phyloP scores from a whole-genome alignment of 2,888 invertebrate species.

The Sipha maydis region DNA sequence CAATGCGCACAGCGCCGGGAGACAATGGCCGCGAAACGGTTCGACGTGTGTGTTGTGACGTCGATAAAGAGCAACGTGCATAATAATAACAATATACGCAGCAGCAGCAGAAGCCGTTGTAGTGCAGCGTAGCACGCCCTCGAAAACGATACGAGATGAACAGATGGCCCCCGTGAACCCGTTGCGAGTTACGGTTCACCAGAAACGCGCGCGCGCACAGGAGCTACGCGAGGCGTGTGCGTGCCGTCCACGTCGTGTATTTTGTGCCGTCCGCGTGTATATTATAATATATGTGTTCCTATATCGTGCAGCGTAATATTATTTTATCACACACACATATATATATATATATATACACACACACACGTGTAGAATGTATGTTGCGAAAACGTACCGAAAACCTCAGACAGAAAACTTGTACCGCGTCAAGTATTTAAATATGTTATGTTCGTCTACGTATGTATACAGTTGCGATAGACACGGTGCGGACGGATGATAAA shows the following conservation, averaged over 20 bases:
- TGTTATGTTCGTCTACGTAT: too few species aligned
- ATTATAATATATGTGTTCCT: not conserved
- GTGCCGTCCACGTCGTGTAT: too few species aligned
- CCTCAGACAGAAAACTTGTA: too few species aligned
- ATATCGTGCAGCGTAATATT: too few species aligned
- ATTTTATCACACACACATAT: too few species aligned
- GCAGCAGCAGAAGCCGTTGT: too few species aligned
- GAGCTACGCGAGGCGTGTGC: not conserved
- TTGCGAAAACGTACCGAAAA: too few species aligned
- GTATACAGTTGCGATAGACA: too few species aligned
- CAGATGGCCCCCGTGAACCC: constrained; percentile 53
- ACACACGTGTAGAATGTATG: too few species aligned
- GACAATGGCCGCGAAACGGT: constrained; percentile 43
- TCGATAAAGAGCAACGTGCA: not conserved
- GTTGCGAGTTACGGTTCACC: constrained; percentile 55
- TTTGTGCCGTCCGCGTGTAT: not conserved
- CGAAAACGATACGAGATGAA: constrained; percentile 43
- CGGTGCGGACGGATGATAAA: not conserved
- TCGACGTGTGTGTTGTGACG: constrained; percentile 50
- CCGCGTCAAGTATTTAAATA: too few species aligned
- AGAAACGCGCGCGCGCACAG: not conserved
- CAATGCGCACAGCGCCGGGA: not conserved
- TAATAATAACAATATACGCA: too few species aligned
- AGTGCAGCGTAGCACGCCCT: not conserved
- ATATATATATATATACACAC: too few species aligned